Evolutionary conservation across 2,113 vertebrate genomes (phyloP).

Genomic region (Pogonocichla stellata): DNA sequence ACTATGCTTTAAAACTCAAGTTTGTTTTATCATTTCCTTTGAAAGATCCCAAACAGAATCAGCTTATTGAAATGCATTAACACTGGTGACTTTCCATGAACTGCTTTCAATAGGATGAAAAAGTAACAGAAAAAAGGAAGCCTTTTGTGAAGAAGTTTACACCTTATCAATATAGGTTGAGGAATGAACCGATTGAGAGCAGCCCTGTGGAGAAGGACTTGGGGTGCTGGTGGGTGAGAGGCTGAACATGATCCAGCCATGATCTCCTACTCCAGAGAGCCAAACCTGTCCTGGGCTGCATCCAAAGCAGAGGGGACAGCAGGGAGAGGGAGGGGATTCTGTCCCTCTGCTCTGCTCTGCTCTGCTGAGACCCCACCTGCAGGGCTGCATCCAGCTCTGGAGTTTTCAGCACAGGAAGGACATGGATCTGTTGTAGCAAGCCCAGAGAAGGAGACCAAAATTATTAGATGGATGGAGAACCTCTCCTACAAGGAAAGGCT

Average conservation of each 20-base stretch:
- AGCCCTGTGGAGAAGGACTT: neutral
- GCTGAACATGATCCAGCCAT: neutral
- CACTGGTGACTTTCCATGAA: neutral
- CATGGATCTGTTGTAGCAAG: accelerated
- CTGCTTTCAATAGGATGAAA: neutral
- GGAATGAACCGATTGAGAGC: neutral
- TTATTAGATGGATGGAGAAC: neutral
- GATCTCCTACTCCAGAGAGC: neutral
- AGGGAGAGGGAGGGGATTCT: accelerated
- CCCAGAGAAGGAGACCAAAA: neutral
- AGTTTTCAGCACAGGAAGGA: neutral
- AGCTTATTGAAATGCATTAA: constrained; percentile 14
- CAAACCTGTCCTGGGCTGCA: neutral
- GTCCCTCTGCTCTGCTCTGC: neutral
- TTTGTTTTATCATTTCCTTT: neutral
- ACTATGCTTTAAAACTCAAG: neutral
- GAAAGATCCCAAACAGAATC: constrained; percentile 1
- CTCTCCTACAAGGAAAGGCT: neutral
- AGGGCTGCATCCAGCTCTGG: neutral
- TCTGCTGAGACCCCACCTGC: neutral
- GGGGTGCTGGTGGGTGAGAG: neutral
- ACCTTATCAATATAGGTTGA: neutral
- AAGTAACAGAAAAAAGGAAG: neutral
- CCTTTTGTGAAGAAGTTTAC: neutral
- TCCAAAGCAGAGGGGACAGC: neutral